Base-by-base conservation (phyloP, 2,888 invertebrate genomes). In the Diploptera punctata region DNA sequence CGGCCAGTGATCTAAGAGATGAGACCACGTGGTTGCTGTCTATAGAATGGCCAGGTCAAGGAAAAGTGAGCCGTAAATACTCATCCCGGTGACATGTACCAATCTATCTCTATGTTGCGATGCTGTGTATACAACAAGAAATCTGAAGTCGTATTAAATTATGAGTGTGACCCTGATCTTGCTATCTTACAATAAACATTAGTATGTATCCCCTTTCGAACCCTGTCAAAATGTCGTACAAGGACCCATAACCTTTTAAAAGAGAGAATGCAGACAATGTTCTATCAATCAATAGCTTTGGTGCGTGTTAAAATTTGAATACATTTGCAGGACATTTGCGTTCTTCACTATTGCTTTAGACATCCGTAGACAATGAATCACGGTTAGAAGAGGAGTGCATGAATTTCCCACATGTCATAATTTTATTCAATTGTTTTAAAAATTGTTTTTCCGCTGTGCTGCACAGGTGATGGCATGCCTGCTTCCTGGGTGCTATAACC, bases 41-140 rank as follows among this genome's bases (percentile, higher is more conserved):
- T 16, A 4, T 33, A 19, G n/a, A 9, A 18, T 13, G 19, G 38
- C 21, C 43, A 65, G 65, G 65, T 65, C 65, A 65, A 65, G 65
- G 65, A 47, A 47, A 47, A 21, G 60, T n/a, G 29, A n/a, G 44
- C 65, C 21, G 65, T 65, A 65, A 65, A 65, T 65, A 47, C 47
- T 65, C 65, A 65, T 65, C 29, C 2, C 65, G 10, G n/a, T 10
- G 65, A 65, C 65, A 29, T 26, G 7, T 26, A n/a, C 47, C 38
- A 65, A 65, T 44, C 16, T 65, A 19, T 62, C 62, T 26, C 60
- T 21, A 7, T 10, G 52, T 21, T 24, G 1, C 7, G 2, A 3
- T 47, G 47, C 5, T 47, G 0, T 18, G 47, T 47, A n/a, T 9
- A 10, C 47, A n/a, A n/a, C 52, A 7, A 52, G 52, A 0, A 21